Percentiles rank a stretch among this genome's conserved stretches.
Conservation (phyloP, 2,113 vertebrate species). For the Prochilodus magdalenae region DNA sequence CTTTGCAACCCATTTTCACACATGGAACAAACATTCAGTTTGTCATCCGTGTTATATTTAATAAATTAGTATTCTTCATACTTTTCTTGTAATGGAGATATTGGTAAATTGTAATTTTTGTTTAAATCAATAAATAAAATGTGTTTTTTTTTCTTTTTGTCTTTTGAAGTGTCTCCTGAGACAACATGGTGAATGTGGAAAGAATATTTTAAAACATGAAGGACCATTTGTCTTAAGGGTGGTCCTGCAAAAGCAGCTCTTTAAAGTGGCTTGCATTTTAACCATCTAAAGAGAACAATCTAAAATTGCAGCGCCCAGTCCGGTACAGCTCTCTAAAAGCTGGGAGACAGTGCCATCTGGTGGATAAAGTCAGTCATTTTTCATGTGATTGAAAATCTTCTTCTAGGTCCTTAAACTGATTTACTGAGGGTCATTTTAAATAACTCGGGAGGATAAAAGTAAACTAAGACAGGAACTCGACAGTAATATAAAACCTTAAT, state of each 20-base stretch:
- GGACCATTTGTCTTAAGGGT: neutral
- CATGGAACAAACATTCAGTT: too few species aligned
- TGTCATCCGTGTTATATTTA: neutral
- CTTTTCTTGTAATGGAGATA: neutral
- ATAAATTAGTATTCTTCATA: neutral
- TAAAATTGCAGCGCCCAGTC: neutral
- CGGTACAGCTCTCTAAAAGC: neutral
- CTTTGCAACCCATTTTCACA: too few species aligned
- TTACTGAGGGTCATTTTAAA: neutral
- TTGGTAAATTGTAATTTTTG: neutral
- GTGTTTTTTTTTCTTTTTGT: neutral
- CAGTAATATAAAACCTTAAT: too few species aligned
- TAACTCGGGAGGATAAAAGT: too few species aligned
- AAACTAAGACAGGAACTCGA: too few species aligned
- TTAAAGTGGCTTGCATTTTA: neutral
- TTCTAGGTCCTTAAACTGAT: neutral
- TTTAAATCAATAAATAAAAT: neutral
- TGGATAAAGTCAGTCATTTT: conserved; percentile 25
- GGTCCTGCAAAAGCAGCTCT: neutral
- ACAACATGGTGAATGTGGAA: neutral
- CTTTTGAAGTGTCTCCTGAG: neutral
- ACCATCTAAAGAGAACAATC: neutral
- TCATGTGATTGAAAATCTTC: neutral
- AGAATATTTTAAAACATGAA: neutral
- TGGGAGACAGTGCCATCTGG: conserved; percentile 26